Conservation (phyloP, 2,888 invertebrate species). For the Macrosiphum euphorbiae region DNA sequence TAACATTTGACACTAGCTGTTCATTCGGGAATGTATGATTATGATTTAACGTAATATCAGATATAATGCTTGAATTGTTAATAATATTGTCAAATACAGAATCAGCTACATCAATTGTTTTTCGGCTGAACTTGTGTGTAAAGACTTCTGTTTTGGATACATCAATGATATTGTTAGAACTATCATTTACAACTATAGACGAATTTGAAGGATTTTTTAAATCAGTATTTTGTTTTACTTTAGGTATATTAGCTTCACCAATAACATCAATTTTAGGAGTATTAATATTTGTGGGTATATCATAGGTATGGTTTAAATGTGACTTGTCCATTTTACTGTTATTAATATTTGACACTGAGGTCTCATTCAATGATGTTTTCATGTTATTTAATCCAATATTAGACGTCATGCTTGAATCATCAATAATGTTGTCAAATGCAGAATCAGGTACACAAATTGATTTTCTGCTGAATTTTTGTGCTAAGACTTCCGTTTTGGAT, state of each 20-base stretch:
- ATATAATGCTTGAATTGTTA: neutral
- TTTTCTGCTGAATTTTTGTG: neutral
- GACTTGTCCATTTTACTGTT: neutral
- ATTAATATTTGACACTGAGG: neutral
- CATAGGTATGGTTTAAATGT: constrained; percentile 37
- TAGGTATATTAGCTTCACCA: neutral
- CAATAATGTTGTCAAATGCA: constrained; percentile 14
- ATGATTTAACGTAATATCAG: neutral
- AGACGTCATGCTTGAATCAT: constrained; percentile 11
- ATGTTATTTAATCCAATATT: neutral
- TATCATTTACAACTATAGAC: neutral
- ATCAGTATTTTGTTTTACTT: neutral
- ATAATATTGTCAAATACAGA: constrained; percentile 17
- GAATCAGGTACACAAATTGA: neutral
- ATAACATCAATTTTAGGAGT: neutral
- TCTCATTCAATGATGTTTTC: neutral
- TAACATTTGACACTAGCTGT: neutral
- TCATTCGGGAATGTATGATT: neutral
- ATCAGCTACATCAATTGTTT: neutral
- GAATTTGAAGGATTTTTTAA: constrained; percentile 30
- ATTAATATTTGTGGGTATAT: neutral
- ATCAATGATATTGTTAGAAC: neutral
- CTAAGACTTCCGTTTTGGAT: neutral
- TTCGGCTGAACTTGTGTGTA: neutral
- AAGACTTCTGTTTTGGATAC: neutral